phyloP scores from a whole-genome alignment of 2,888 invertebrate genomes.

The Axea sp. region DNA sequence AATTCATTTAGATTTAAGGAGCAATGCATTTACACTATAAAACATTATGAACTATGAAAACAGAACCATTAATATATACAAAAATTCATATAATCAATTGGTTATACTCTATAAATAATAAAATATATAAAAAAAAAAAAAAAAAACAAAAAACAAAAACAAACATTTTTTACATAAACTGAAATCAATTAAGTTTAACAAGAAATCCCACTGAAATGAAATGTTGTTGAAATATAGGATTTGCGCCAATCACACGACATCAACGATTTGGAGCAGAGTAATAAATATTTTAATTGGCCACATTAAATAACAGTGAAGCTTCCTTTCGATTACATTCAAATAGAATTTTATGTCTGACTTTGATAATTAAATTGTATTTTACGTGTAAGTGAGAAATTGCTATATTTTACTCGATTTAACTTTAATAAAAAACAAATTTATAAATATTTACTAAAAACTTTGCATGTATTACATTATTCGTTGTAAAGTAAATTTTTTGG shows the following conservation, averaged over 20 bases:
- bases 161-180: no score
- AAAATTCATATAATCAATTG: no score
- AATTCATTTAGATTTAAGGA: no score
- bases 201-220: conserved; percentile 1
- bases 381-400: neutral
- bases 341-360: conserved; percentile 29
- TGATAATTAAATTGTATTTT: conserved; percentile 25
- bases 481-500: no score
- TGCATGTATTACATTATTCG: no score
- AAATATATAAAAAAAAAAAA: no score
- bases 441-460: no score
- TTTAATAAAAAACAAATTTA: neutral
- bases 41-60: no score
- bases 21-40: no score
- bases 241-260: conserved; percentile 1
- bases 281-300: conserved; percentile 28
- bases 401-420: conserved; percentile 3
- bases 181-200: neutral
- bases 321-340: conserved; percentile 27
- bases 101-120: no score
- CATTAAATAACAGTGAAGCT: conserved; percentile 27
- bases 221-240: conserved; percentile 6
- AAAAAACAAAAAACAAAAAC: no score
- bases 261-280: conserved; percentile 7
- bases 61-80: no score